Evolutionary conservation across 2,888 invertebrate species (phyloP), one percentile per base, ranked within the genome.

Genomic region (Prosopocoilus inquinatus): DNA sequence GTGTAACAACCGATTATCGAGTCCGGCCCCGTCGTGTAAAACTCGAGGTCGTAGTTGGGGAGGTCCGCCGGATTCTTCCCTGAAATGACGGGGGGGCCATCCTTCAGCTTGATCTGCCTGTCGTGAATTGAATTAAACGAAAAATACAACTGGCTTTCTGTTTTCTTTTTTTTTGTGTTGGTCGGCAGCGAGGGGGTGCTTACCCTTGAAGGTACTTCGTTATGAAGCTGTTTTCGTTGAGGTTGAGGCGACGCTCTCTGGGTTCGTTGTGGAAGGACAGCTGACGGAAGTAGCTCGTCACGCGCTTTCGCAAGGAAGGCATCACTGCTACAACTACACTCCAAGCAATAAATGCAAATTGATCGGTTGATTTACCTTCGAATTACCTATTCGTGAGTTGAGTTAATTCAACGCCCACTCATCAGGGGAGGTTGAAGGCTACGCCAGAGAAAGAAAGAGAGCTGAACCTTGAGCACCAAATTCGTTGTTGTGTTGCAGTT

Each of bases 51-150:
- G 54, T 77, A 82, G 64, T 80, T 82, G 1, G 91, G 90, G 64
- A 92, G 78, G 71, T 90, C 89, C 50, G 87, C 85, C 47, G 88
- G 86, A 65, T 83, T 85, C 68, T 86, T 84, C 3, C 89, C 90
- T 68, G 86, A 85, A 62, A 86, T 82, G 50, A 91, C 84, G 39
- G 80, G 77, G 9, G 86, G 86, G 32, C 82, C 82, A 36, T 76
- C 76, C 57, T 65, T 67, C 52, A 76, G 49, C 28, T 61, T 60
- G 41, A 75, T 75, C 54, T 70, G 69, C 39, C 76, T 76, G n/a
- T n/a, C n/a, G n/a, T n/a, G n/a, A n/a, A n/a, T n/a, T n/a, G n/a
- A n/a, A n/a, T n/a, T n/a, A n/a, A n/a, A n/a, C n/a, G n/a, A n/a
- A n/a, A n/a, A n/a, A n/a, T n/a, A n/a, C n/a, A n/a, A n/a, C n/a